Base-by-base conservation (phyloP, 1,140 invertebrate species). In the Drosophila chauvacae region DNA sequence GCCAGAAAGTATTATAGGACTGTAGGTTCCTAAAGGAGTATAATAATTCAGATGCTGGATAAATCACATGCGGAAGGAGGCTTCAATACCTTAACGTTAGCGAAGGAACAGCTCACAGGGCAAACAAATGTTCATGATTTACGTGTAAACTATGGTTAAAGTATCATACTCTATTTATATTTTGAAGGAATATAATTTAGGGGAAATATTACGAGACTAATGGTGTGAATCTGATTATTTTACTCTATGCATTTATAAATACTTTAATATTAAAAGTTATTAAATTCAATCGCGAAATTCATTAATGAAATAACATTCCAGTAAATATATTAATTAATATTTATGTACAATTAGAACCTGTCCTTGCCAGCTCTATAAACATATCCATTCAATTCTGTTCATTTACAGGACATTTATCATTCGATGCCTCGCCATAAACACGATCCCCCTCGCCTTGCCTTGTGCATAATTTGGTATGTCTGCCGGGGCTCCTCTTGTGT, bases 391-490 rank as follows among this genome's bases (percentile, higher is more conserved):
- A 41, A 39, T 26, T 13, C 10, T 6, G 4, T 26, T 26, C 1
- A 26, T 47, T 61, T 47, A 48, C 14, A 66, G 57, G 57, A 48
- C 33, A 66, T 66, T 47, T 20, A 47, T 37, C 20, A 61, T 60
- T 66, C 51, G 41, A 42, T 30, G 11, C 18, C 18, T 42, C 11
- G n/a, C 26, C 7, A 44, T 41, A 14, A 39, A 13, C n/a, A 39
- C 16, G 30, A 39, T 57, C 66, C 33, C 45, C 47, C n/a, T n/a
- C 48, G 26, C 16, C 16, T 81, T 85, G 48, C 41, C 55, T 68
- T 72, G 44, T 78, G 80, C 80, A 82, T 82, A 82, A 82, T 83
- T 75, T 83, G 51, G 33, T 57, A 18, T 59, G 58, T 68, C 50
- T 81, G 53, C 41, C 30, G 26, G 41, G 14, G 56, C 16, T 41